A percentile compares a stretch with the other conserved stretches of the same genome.
phyloP scores from a whole-genome alignment of 2,888 invertebrate genomes.

The Apocheima hispidaria region DNA sequence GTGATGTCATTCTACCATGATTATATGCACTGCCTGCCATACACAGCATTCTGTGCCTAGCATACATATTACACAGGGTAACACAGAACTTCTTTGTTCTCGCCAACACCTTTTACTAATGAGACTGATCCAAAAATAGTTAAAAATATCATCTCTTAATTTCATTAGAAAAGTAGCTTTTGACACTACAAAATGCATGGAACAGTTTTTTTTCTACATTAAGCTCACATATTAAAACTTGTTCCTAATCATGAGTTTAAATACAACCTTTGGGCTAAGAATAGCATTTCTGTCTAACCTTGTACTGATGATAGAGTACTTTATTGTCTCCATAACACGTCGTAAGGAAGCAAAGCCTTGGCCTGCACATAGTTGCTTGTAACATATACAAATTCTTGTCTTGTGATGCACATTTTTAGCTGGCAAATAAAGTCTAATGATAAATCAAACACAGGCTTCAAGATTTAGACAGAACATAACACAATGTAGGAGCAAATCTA shows the following conservation, averaged over 20 bases:
- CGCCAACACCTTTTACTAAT: too few relatives aligned
- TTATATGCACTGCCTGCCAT: background rate
- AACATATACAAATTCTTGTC: too few relatives aligned
- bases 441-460: too few relatives aligned
- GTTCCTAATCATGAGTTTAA: background rate
- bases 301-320: background rate
- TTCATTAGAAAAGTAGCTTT: background rate
- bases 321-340: background rate
- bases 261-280: background rate
- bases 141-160: background rate
- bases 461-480: too few relatives aligned
- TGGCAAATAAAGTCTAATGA: too few relatives aligned
- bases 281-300: background rate
- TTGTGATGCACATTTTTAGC: too few relatives aligned
- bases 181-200: too few relatives aligned
- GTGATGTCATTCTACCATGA: background rate
- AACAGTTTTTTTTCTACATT: too few relatives aligned
- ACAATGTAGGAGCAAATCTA: too few relatives aligned
- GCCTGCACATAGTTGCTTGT: background rate
- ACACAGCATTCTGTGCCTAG: background rate
- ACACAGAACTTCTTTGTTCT: background rate
- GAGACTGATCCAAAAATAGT: background rate
- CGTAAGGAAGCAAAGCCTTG: slow-evolving; percentile 1
- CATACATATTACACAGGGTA: background rate
- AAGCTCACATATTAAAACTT: too few relatives aligned